Evolutionary conservation across 2,797 vertebrate genomes (phyloP).

Genomic region (Falco peregrinus): DNA sequence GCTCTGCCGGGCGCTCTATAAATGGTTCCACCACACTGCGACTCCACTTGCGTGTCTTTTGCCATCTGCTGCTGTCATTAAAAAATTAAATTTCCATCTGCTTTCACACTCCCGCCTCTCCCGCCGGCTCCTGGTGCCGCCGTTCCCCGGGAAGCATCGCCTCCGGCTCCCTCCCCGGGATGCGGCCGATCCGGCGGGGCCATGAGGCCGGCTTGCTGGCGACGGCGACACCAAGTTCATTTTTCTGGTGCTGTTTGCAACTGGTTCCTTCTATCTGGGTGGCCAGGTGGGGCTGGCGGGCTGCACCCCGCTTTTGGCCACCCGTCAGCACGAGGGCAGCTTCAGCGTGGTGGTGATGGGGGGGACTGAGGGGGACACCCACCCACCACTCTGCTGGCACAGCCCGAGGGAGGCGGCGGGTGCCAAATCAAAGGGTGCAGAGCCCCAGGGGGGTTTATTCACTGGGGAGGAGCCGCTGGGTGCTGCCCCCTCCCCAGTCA

Average conservation of each 20-base stretch:
- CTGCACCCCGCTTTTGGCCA: neutral
- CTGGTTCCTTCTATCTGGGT: accelerated
- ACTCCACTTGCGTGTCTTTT: conserved; percentile 74
- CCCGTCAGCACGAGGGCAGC: accelerated
- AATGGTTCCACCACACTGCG: conserved; percentile 59
- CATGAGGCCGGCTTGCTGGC: neutral
- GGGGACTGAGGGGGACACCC: neutral
- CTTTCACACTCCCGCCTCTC: conserved; percentile 64
- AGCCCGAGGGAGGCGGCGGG: neutral
- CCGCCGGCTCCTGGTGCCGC: neutral
- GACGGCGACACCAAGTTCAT: neutral
- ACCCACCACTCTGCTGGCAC: neutral
- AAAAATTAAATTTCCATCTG: conserved; percentile 81
- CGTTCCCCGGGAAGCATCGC: neutral
- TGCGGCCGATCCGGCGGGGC: neutral
- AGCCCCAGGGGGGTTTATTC: neutral
- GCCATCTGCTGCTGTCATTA: conserved; percentile 82
- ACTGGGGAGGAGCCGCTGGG: accelerated
- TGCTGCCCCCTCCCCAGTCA: neutral
- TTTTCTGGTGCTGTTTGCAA: neutral
- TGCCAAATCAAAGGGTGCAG: accelerated
- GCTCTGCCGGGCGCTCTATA: conserved; percentile 5
- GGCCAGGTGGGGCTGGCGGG: neutral
- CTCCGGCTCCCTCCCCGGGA: neutral
- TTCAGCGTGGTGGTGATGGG: accelerated